Evolutionary conservation across 2,888 invertebrate species (phyloP).

Genomic region (Drosophila melanosoma): DNA sequence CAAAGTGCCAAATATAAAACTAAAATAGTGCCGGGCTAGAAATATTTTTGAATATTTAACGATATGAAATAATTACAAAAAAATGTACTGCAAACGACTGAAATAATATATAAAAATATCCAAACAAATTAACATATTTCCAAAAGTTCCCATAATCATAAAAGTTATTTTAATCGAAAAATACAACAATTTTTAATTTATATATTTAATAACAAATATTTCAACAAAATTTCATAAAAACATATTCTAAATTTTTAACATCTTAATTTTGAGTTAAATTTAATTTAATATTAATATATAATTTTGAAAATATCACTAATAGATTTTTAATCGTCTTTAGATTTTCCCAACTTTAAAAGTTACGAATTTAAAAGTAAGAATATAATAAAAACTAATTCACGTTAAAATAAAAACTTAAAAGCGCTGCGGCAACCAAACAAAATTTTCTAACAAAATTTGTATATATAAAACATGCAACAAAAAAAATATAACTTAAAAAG

Average conservation of each 20-base stretch:
- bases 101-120: background rate
- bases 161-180: background rate
- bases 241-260: background rate
- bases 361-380: background rate
- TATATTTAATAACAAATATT: background rate
- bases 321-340: conserved; percentile 7
- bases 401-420: conserved; percentile 33
- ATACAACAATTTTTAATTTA: background rate
- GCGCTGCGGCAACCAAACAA: conserved; percentile 75
- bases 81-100: background rate
- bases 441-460: conserved; percentile 35
- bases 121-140: background rate
- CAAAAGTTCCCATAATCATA: background rate
- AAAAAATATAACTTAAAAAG: conserved; percentile 15
- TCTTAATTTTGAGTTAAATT: background rate
- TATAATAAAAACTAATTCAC: conserved; percentile 27
- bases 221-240: background rate
- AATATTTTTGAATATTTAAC: background rate
- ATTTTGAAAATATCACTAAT: too few species aligned
- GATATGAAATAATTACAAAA: background rate
- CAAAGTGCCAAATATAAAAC: background rate
- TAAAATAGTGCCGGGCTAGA: background rate
- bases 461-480: conserved; percentile 13
- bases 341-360: conserved; percentile 5
- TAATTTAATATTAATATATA: background rate